These are phyloP conservation scores for Drosophila crucigera DNA, from an alignment of 2,888 invertebrate genomes.

Conservation along the genomic window DNA sequence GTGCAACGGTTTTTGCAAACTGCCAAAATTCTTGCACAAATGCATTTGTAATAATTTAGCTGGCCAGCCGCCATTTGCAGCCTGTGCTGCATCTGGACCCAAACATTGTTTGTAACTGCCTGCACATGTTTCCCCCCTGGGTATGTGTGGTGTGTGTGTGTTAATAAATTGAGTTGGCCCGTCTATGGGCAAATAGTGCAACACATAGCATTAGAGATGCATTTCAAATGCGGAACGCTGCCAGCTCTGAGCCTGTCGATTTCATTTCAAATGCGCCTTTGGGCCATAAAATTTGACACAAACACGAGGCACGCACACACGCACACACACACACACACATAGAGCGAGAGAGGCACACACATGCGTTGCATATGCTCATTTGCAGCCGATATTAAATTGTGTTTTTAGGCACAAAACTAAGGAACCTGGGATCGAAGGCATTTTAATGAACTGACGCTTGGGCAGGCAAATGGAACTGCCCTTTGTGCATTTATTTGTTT, in stretches of 20 bases:
- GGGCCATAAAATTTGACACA: conserved; percentile 77
- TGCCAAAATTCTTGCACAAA: conserved; percentile 60
- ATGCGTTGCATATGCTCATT: conserved; percentile 69
- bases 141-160: conserved; percentile 31
- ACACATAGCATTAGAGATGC: conserved; percentile 39
- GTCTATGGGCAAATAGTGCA: conserved; percentile 63
- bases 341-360: neutral
- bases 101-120: conserved; percentile 8
- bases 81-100: conserved; percentile 25
- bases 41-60: conserved; percentile 68
- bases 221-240: conserved; percentile 28
- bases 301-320: conserved; percentile 43
- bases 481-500: conserved; percentile 79
- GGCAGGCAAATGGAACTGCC: conserved; percentile 51
- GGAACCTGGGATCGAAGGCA: conserved; percentile 26
- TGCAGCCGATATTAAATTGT: conserved; percentile 79
- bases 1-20: conserved; percentile 45
- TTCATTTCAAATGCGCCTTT: conserved; percentile 74
- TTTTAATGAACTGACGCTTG: conserved; percentile 73
- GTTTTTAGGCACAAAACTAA: conserved; percentile 60
- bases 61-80: conserved; percentile 30
- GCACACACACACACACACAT: conserved; percentile 5
- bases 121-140: conserved; percentile 19
- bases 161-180: conserved; percentile 76
- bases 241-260: conserved; percentile 69